These are phyloP conservation scores for Acanthochromis polyacanthus DNA, from an alignment of 2,113 vertebrate species.

Conservation along the genomic window DNA sequence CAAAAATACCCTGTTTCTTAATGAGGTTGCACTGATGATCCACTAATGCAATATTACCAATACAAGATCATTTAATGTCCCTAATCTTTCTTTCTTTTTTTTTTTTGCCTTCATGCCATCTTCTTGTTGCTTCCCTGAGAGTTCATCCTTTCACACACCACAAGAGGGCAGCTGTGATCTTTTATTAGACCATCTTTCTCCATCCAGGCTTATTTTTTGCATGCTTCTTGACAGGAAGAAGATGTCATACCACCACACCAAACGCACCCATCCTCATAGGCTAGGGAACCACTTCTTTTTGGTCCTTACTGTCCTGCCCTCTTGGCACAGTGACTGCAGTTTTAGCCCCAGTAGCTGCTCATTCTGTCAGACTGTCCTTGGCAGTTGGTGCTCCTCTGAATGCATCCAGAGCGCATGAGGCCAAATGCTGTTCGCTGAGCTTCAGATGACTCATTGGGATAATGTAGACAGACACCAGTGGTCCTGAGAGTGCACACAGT, in stretches of 20 bases:
- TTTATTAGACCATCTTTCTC: slow-evolving; percentile 21
- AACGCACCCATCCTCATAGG: slow-evolving; percentile 16
- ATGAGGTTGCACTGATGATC: neutral
- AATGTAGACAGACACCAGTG: slow-evolving; percentile 62
- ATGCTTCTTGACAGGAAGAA: slow-evolving; percentile 29
- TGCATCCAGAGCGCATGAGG: slow-evolving; percentile 55
- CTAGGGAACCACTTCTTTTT: neutral
- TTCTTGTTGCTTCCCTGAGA: neutral
- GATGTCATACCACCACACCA: slow-evolving; percentile 1
- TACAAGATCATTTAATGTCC: neutral
- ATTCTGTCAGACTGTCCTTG: slow-evolving; percentile 66
- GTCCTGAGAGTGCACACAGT: slow-evolving; percentile 40
- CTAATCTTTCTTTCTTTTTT: neutral
- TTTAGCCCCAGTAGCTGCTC: slow-evolving; percentile 36
- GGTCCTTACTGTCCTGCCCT: slow-evolving; percentile 16
- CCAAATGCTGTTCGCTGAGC: slow-evolving; percentile 46
- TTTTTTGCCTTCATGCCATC: neutral
- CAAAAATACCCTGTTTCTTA: neutral
- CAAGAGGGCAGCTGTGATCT: slow-evolving; percentile 81
- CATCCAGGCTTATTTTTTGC: slow-evolving; percentile 39
- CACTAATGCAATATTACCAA: neutral
- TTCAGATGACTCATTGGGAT: slow-evolving; percentile 69
- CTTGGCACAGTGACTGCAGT: slow-evolving; percentile 35
- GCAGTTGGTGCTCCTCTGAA: slow-evolving; percentile 63
- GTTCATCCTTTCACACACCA: slow-evolving; percentile 51